phyloP scores from a whole-genome alignment of 2,113 vertebrate species.

The Amia ocellicauda region DNA sequence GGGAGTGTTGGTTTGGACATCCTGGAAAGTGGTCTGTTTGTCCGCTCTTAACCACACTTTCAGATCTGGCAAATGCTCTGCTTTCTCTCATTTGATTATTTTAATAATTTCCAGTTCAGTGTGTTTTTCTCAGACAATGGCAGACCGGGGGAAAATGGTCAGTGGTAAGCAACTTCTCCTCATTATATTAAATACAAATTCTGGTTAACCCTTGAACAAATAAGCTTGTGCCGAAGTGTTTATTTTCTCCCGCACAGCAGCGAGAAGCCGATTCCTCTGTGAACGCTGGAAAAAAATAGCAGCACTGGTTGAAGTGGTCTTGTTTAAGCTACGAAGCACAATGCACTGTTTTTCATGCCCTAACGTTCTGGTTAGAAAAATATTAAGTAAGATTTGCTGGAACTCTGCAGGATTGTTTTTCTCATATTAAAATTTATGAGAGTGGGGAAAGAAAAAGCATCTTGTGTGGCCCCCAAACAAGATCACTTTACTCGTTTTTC shows the following conservation, averaged over 20 bases:
- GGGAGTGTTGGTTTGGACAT: not conserved
- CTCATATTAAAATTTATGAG: slow-evolving; percentile 65
- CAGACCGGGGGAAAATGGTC: slow-evolving; percentile 33
- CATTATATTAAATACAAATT: slow-evolving; percentile 53
- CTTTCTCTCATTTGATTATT: slow-evolving; percentile 53
- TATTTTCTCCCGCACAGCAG: slow-evolving; percentile 57
- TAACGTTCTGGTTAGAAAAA: slow-evolving; percentile 39
- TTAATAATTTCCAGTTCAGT: slow-evolving; percentile 44
- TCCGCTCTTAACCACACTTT: slow-evolving; percentile 24
- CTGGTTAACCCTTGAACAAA: slow-evolving; percentile 58
- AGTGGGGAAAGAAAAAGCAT: slow-evolving; percentile 47
- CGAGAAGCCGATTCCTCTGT: slow-evolving; percentile 41
- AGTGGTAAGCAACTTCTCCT: slow-evolving; percentile 20
- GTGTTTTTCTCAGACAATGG: slow-evolving; percentile 37
- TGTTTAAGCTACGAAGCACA: slow-evolving; percentile 30
- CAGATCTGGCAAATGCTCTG: slow-evolving; percentile 40
- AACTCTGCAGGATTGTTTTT: slow-evolving; percentile 52
- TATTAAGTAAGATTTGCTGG: slow-evolving; percentile 52
- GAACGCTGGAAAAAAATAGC: slow-evolving; percentile 28
- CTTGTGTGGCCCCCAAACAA: slow-evolving; percentile 67
- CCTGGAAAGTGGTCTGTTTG: slow-evolving; percentile 1
- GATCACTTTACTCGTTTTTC: slow-evolving; percentile 5
- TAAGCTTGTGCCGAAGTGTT: slow-evolving; percentile 54
- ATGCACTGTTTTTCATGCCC: slow-evolving; percentile 43
- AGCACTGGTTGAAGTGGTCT: not conserved